Evolutionary conservation across 1,140 invertebrate species (phyloP).

Genomic region (Agrilus planipennis): DNA sequence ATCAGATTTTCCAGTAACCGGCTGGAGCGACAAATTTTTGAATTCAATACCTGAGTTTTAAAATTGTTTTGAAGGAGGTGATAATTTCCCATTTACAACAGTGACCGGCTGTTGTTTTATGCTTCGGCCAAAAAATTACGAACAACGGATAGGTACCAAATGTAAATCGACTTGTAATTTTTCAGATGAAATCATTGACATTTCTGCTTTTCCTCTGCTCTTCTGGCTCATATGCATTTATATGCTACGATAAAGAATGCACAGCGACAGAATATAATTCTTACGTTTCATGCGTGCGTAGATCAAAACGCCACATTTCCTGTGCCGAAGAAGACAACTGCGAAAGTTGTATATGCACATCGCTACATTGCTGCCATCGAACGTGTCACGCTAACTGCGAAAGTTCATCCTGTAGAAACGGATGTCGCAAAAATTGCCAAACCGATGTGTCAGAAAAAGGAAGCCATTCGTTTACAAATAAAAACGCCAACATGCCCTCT

Average conservation of each 20-base stretch:
- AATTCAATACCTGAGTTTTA: not conserved
- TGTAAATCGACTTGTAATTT: not conserved
- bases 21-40: not conserved
- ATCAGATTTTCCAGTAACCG: not conserved
- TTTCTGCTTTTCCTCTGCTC: constrained; percentile 1
- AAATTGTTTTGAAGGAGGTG: not conserved
- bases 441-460: not conserved
- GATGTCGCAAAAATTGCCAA: constrained; percentile 20
- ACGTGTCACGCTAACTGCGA: constrained; percentile 21
- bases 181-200: constrained; percentile 6
- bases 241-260: constrained; percentile 8
- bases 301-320: constrained; percentile 1
- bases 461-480: not conserved
- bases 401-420: constrained; percentile 15
- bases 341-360: constrained; percentile 10
- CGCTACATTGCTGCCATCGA: constrained; percentile 24
- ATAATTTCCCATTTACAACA: not conserved
- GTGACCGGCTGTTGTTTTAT: not conserved
- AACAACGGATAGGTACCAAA: not conserved
- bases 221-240: not conserved
- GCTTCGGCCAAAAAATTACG: not conserved
- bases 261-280: constrained; percentile 8
- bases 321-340: not conserved
- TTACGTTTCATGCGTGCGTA: constrained; percentile 7
- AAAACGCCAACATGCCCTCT: not conserved